A percentile compares a stretch with the other conserved stretches of the same genome.
phyloP scores from a whole-genome alignment of 2,888 invertebrate genomes.

The Drosophila picticornis region DNA sequence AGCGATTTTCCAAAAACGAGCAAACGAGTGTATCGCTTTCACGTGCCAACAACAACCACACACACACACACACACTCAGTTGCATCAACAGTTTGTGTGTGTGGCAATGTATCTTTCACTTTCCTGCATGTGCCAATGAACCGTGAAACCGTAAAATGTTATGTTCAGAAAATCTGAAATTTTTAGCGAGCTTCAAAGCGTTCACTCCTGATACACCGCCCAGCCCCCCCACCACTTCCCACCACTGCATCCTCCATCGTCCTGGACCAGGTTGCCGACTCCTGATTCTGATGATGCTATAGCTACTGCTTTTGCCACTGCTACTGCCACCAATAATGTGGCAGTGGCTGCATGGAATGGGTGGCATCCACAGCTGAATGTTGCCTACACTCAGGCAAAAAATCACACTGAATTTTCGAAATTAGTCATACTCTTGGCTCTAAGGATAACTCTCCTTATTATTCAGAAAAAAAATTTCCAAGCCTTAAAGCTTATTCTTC shows the following conservation, averaged over 20 bases:
- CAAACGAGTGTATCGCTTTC: conserved; percentile 66
- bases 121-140: conserved; percentile 80
- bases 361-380: conserved; percentile 48
- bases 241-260: conserved; percentile 10
- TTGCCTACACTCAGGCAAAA: background rate
- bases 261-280: conserved; percentile 29
- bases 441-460: background rate
- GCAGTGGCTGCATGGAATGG: conserved; percentile 10
- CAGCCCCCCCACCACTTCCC: background rate
- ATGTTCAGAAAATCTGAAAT: conserved; percentile 82
- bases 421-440: background rate
- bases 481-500: no score
- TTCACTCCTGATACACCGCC: conserved; percentile 16
- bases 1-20: conserved; percentile 53
- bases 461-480: no score
- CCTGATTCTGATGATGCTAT: conserved; percentile 21
- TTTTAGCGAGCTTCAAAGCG: conserved; percentile 80
- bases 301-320: conserved; percentile 9
- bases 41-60: conserved; percentile 43
- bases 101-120: conserved; percentile 71
- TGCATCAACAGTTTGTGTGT: conserved; percentile 22
- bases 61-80: conserved; percentile 9
- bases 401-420: background rate
- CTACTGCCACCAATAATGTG: conserved; percentile 39
- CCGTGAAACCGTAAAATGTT: conserved; percentile 83